Evolutionary conservation across 2,888 invertebrate species (phyloP).

Genomic region (Drosophila tanythrix): DNA sequence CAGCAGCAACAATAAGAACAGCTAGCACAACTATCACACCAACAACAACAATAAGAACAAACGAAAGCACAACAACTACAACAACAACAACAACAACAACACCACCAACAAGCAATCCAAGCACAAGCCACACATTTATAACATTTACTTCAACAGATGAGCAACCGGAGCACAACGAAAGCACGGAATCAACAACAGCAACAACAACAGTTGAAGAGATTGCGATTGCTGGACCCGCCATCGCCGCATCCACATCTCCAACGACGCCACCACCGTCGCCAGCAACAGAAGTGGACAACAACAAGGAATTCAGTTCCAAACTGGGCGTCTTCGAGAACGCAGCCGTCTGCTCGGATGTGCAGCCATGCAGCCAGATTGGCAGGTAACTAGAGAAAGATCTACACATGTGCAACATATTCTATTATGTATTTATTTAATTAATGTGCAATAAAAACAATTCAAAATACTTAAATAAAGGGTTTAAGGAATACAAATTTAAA

Average conservation of each 20-base stretch:
- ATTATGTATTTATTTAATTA: neutral
- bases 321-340: constrained; percentile 85
- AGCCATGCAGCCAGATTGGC: constrained; percentile 91
- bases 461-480: neutral
- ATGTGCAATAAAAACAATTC: neutral
- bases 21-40: constrained; percentile 42
- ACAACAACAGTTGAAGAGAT: constrained; percentile 19
- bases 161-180: constrained; percentile 38
- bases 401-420: neutral
- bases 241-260: constrained; percentile 66
- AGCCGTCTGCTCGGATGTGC: constrained; percentile 92
- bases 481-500: neutral
- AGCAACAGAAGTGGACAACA: constrained; percentile 8
- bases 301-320: constrained; percentile 60
- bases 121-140: constrained; percentile 70
- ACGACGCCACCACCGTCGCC: constrained; percentile 41
- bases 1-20: constrained; percentile 25
- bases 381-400: constrained; percentile 86
- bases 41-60: constrained; percentile 50
- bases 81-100: constrained; percentile 41
- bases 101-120: constrained; percentile 49
- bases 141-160: constrained; percentile 82
- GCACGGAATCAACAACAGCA: constrained; percentile 30
- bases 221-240: constrained; percentile 40
- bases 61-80: constrained; percentile 45